These are phyloP conservation scores for Tinea pellionella DNA, from an alignment of 2,888 invertebrate genomes.

Conservation along the genomic window DNA sequence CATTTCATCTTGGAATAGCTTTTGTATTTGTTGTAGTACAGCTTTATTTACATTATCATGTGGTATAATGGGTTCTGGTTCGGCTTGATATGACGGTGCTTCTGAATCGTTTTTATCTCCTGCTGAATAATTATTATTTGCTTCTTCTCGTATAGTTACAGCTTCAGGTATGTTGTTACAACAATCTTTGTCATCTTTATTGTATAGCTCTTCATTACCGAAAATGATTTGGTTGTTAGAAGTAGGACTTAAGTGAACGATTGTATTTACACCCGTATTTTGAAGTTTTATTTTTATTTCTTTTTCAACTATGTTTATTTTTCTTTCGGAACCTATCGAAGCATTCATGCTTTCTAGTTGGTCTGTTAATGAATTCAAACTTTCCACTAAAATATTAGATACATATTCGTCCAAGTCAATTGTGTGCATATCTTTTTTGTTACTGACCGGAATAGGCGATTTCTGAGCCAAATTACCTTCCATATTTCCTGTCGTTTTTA, in stretches of 20 bases:
- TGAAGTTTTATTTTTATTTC: conserved; percentile 63
- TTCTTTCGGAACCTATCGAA: conserved; percentile 42
- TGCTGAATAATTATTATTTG: conserved; percentile 26
- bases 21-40: conserved; percentile 57
- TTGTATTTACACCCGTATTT: conserved; percentile 58
- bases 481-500: not conserved
- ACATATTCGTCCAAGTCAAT: conserved; percentile 62
- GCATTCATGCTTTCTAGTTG: conserved; percentile 56
- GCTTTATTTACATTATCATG: conserved; percentile 46
- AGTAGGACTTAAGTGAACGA: conserved; percentile 59
- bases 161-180: conserved; percentile 27
- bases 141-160: conserved; percentile 31
- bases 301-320: conserved; percentile 56
- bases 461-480: not conserved
- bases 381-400: conserved; percentile 62
- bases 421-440: conserved; percentile 19
- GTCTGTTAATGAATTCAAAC: conserved; percentile 57
- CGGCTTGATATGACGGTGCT: not conserved
- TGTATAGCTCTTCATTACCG: conserved; percentile 53
- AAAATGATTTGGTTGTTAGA: conserved; percentile 62
- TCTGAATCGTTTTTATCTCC: not conserved
- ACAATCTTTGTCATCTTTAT: conserved; percentile 29
- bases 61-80: conserved; percentile 23
- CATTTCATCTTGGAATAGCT: conserved; percentile 50
- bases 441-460: not conserved